Conservation (phyloP, 2,797 vertebrate species). For the Sebastes minor region DNA sequence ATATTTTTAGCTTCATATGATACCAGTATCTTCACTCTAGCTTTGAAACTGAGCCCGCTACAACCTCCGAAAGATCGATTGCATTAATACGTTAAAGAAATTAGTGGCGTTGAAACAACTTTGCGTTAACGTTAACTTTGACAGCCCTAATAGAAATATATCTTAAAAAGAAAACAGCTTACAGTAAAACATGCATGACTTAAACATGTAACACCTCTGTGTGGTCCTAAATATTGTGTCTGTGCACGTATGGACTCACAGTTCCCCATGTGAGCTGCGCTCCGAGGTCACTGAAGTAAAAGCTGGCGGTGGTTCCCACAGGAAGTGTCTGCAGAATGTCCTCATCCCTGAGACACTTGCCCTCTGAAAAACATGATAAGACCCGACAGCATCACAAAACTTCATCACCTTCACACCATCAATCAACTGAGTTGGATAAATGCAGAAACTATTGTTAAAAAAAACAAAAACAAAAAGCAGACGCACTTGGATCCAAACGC, state of each 20-base stretch:
- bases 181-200: not conserved
- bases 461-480: not conserved
- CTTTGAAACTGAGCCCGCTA: no score
- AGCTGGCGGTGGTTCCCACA: slow-evolving; percentile 94
- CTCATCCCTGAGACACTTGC: slow-evolving; percentile 91
- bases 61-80: no score
- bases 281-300: slow-evolving; percentile 94
- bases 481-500: slow-evolving; percentile 92
- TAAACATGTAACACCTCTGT: not conserved
- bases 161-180: not conserved
- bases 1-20: no score
- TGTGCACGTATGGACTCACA: slow-evolving; percentile 62
- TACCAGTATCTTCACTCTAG: no score
- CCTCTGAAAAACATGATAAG: slow-evolving; percentile 81
- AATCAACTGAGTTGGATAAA: not conserved
- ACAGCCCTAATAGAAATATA: no score
- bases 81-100: no score
- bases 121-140: no score
- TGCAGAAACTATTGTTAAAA: not conserved
- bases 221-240: not conserved
- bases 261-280: slow-evolving; percentile 95
- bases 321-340: slow-evolving; percentile 93
- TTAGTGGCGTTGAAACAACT: no score
- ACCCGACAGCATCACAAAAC: not conserved
- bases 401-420: not conserved